Base-by-base conservation (phyloP, 2,888 invertebrate genomes). In the Idaea straminata region DNA sequence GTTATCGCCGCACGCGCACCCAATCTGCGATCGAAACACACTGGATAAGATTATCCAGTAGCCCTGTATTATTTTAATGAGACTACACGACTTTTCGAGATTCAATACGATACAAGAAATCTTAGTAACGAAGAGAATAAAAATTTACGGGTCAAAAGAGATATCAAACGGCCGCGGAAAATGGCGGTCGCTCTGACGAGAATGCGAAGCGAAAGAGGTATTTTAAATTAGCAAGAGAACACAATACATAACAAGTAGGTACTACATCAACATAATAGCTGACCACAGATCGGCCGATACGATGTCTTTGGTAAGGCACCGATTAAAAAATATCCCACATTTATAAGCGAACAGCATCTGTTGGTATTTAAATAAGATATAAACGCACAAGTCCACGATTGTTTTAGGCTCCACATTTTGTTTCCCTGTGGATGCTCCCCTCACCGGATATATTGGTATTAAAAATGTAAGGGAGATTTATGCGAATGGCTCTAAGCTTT, bases 391-490 rank as follows among this genome's bases (percentile, higher is more conserved):
- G 85, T 87, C 86, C 86, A 85, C 85, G 85, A 87, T 85, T 85
- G 87, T 87, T 87, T 47, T 83, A 76, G 81, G 80, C 79, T 80
- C 83, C 82, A 86, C 82, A 84, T 85, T 86, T 85, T 82, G 83
- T 81, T 81, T 82, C 84, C 85, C 83, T 75, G 79, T 73, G 81
- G 87, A 88, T 79, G 85, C 83, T 88, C 90, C 91, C 92, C 91
- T 90, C 85, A 79, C 77, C 82, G 87, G 89, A 90, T 91, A 90
- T 92, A 92, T 92, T 91, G 92, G 92, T 92, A 92, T 92, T 92
- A 92, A 92, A 92, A 92, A 92, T 92, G 92, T 92, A 92, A 92
- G 85, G 89, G 88, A 92, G 92, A 92, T 92, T 92, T 92, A 92
- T 92, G 92, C 88, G 92, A 91, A 92, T 92, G 88, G 92, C 91